Base-by-base conservation (phyloP, 2,113 vertebrate genomes). In the Callospermophilus lateralis region DNA sequence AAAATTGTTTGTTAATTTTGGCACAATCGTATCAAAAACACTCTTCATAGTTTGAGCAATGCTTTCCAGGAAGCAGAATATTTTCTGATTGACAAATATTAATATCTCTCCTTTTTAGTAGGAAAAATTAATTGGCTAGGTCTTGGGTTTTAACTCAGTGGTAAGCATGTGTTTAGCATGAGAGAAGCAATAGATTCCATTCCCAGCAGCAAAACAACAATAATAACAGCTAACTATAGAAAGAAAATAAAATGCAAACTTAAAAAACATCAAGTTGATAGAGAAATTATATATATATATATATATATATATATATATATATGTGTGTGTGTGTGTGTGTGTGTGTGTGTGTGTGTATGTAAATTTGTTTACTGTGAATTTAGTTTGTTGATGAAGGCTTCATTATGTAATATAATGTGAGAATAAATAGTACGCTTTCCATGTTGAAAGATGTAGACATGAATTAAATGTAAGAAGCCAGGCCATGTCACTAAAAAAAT, bases 151-250 rank as follows among this genome's bases (percentile, higher is more conserved):
- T 42, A 32, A 39, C 32, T 55, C 19, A 37, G 3, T 30, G 53
- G 37, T 42, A 74, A 22, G 39, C 17, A 58, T 42, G 26, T 55
- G 9, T 9, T 42, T 58, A 74, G 3, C 28, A 74, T 88, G 28
- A 15, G 28, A 42, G 16, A 61, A 28, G 19, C n/a, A 1, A 37
- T 32, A 10, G 9, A 22, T 88, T 88, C 11, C 32, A 42, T 84
- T 5, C 10, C 5, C 5, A 51, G 11, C 42, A 42, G 37, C 55
- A 32, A 84, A 65, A 39, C 5, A 61, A 37, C 0, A 42, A n/a
- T 1, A 42, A 37, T 0, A 42, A 24, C 3, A 13, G 19, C 9
- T 48, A 3, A 19, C 61, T 26, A 9, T 28, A 45, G 3, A 42
- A 37, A 83, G 8, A 28, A 39, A 63, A 22, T 8, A 34, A 30